phyloP scores from a whole-genome alignment of 92 coral and sea anemone genomes.

The Ricordea florida region DNA sequence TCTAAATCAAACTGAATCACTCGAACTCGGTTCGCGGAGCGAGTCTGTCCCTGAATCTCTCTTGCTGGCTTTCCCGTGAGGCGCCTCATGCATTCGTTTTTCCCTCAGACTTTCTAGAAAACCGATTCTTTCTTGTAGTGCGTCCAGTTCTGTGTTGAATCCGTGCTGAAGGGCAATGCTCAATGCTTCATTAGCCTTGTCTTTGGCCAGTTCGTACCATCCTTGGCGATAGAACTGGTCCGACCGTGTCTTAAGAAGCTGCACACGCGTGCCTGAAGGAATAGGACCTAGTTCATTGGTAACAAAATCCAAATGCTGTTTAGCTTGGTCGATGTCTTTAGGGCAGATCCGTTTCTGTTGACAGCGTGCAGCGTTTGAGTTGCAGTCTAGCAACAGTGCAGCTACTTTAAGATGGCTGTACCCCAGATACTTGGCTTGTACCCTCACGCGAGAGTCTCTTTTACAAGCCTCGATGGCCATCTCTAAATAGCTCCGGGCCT shows the following conservation, averaged over 20 bases:
- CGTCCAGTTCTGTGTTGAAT: background rate
- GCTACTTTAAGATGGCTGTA: conserved; percentile 5
- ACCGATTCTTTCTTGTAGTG: background rate
- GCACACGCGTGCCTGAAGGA: background rate
- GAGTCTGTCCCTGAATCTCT: too few relatives aligned
- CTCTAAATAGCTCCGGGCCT: background rate
- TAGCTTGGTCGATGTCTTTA: conserved; percentile 18
- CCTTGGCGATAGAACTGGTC: conserved; percentile 23
- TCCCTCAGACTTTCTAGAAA: background rate
- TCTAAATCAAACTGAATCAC: too few relatives aligned
- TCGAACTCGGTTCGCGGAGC: too few relatives aligned
- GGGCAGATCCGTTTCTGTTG: background rate
- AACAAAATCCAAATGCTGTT: conserved; percentile 1
- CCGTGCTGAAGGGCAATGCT: background rate
- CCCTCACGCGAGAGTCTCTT: background rate
- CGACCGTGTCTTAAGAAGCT: conserved; percentile 23
- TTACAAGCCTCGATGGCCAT: background rate
- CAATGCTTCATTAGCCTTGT: conserved; percentile 6
- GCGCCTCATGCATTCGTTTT: too few relatives aligned
- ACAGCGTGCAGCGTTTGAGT: background rate
- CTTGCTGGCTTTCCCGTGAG: too few relatives aligned
- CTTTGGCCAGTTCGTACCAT: background rate
- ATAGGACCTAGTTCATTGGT: background rate
- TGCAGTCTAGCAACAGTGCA: conserved; percentile 15
- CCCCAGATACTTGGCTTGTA: background rate